Base-by-base conservation (phyloP, 2,888 invertebrate genomes). In the Hypomecis punctinalis region DNA sequence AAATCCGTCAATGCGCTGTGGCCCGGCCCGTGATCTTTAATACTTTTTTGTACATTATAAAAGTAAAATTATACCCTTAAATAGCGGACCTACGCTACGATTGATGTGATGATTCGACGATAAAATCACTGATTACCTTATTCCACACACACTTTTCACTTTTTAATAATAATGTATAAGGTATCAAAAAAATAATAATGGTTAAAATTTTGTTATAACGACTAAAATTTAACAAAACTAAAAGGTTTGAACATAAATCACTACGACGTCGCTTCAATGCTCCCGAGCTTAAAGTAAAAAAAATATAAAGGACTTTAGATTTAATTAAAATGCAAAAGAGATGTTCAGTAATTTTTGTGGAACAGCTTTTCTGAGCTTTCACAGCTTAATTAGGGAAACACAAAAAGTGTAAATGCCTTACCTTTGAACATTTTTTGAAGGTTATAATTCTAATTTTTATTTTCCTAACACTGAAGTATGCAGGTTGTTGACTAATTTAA, bases 291-390 rank as follows among this genome's bases (percentile, higher is more conserved):
- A n/a, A 37, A 37, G 9, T 23, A 36, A 61, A 58, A 54, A 55
- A 36, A 13, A 47, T 40, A 33, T 47, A 23, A 39, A 52, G 46
- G 47, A 40, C 47, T 53, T 47, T 35, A 40, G 13, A 56, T 56
- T 47, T 61, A 61, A 61, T 61, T 61, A 61, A 61, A 47, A 61
- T 61, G 60, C 53, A 53, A 60, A 60, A 60, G 23, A 53, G 53
- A 47, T 61, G 53, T 47, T 53, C 54, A 40, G 60, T 11, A 36
- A 53, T 53, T 47, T 58, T 59, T 52, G 43, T n/a, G 43, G 37
- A 52, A 33, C 52, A 45, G 51, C 37, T 52, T 59, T 61, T 47
- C 36, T 13, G 39, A 47, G 46, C 9, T 56, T 56, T 47, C 53
- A 40, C 39, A 47, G 47, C 53, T 61, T 61, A 61, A 53, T 53